phyloP scores from a whole-genome alignment of 2,888 invertebrate genomes.

The Yponomeuta malinellus region DNA sequence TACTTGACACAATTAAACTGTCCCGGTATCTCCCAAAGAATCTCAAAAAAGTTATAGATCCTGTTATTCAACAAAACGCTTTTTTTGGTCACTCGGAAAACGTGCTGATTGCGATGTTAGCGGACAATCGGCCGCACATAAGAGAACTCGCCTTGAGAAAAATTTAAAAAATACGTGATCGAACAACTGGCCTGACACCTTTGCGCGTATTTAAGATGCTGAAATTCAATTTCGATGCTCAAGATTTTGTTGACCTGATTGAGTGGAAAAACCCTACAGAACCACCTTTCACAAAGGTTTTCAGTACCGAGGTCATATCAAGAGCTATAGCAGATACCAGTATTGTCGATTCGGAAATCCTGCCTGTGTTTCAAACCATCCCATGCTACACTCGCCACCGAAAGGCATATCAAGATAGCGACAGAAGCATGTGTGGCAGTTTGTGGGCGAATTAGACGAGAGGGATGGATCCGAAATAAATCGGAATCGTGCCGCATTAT shows the following conservation, averaged over 20 bases:
- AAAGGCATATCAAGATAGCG: background rate
- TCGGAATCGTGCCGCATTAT: background rate
- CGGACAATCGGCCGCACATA: background rate
- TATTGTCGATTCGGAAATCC: background rate
- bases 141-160: background rate
- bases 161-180: background rate
- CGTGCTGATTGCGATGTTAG: conserved; percentile 4
- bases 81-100: conserved; percentile 12
- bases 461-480: background rate
- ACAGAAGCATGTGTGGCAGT: background rate
- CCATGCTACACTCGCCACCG: background rate
- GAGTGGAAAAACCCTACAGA: background rate
- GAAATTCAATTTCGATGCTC: background rate
- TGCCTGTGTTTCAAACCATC: background rate
- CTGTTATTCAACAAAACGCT: conserved; percentile 15
- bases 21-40: conserved; percentile 12
- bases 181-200: no score
- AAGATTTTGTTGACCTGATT: conserved; percentile 13
- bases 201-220: background rate
- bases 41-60: conserved; percentile 10
- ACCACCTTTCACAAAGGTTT: background rate
- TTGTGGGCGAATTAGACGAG: background rate
- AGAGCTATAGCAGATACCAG: background rate
- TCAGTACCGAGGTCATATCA: background rate
- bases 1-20: background rate